Conservation (phyloP, 2,888 invertebrate species). For the Scaptomyza parva region DNA sequence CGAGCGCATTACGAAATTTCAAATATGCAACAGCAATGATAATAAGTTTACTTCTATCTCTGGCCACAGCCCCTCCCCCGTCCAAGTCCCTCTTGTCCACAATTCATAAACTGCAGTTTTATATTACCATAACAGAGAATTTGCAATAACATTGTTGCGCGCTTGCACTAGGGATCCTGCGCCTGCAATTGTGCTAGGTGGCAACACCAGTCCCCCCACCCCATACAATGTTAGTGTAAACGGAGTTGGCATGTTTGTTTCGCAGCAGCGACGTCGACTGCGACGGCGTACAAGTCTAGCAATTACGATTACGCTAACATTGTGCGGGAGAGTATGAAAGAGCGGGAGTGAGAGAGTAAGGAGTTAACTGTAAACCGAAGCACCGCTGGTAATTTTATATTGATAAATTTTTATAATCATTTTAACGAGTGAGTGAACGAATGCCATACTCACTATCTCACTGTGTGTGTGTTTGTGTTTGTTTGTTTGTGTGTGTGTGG, state of each 20-base stretch:
- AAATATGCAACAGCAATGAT: constrained; percentile 44
- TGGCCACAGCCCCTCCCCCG: neutral
- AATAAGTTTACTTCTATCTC: constrained; percentile 7
- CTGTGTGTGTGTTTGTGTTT: constrained; percentile 7
- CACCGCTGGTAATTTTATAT: constrained; percentile 75
- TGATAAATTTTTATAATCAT: constrained; percentile 80
- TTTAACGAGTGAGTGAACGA: constrained; percentile 77
- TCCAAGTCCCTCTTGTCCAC: neutral
- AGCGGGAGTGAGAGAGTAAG: neutral
- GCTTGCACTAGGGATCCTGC: constrained; percentile 5
- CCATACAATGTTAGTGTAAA: constrained; percentile 50
- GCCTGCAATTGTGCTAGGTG: constrained; percentile 7
- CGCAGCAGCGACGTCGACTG: constrained; percentile 3
- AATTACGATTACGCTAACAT: constrained; percentile 67
- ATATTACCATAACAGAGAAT: constrained; percentile 36
- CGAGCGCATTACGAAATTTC: constrained; percentile 40
- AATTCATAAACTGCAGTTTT: constrained; percentile 13
- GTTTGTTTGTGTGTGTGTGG: constrained; percentile 60
- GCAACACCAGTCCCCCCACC: neutral
- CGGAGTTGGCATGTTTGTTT: constrained; percentile 21
- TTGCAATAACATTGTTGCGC: constrained; percentile 47
- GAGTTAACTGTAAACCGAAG: constrained; percentile 68
- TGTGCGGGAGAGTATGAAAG: constrained; percentile 37
- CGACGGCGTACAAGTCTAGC: constrained; percentile 50
- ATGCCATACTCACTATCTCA: constrained; percentile 27